Evolutionary conservation across 2,113 vertebrate genomes (phyloP).

Genomic region (Hippocampus comes): DNA sequence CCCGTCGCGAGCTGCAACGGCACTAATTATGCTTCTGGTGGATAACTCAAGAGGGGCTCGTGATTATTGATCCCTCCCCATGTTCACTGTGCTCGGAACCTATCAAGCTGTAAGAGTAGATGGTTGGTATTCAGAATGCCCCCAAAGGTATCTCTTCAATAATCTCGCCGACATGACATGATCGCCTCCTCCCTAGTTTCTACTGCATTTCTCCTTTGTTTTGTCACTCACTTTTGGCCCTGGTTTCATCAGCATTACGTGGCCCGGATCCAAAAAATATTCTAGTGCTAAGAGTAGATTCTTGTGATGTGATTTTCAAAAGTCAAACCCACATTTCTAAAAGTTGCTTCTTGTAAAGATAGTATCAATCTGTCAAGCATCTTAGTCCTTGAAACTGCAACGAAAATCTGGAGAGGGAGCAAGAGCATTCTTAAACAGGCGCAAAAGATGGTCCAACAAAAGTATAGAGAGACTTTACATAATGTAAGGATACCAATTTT

Average conservation of each 20-base stretch:
- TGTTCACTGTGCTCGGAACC: constrained; percentile 42
- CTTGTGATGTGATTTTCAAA: background rate
- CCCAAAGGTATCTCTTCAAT: constrained; percentile 27
- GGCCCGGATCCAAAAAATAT: background rate
- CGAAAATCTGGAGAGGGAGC: no score
- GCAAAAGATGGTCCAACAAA: no score
- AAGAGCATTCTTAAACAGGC: no score
- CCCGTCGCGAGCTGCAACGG: constrained; percentile 26
- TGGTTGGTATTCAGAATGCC: constrained; percentile 46
- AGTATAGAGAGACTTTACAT: no score
- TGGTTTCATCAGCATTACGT: background rate
- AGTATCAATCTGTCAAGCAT: background rate
- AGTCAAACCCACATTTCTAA: background rate
- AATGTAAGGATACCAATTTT: no score
- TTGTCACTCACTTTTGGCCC: background rate
- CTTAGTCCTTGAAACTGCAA: no score
- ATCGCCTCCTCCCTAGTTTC: background rate
- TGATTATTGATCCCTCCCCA: constrained; percentile 23
- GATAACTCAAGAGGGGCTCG: constrained; percentile 37
- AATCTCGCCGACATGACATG: constrained; percentile 21
- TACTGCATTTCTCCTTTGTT: background rate
- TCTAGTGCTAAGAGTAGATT: background rate
- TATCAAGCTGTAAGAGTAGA: constrained; percentile 63
- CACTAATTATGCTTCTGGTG: constrained; percentile 47
- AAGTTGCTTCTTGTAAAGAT: background rate